These are phyloP conservation scores for Drosophila nebulosa DNA, from an alignment of 1,140 invertebrate genomes.

Conservation along the genomic window DNA sequence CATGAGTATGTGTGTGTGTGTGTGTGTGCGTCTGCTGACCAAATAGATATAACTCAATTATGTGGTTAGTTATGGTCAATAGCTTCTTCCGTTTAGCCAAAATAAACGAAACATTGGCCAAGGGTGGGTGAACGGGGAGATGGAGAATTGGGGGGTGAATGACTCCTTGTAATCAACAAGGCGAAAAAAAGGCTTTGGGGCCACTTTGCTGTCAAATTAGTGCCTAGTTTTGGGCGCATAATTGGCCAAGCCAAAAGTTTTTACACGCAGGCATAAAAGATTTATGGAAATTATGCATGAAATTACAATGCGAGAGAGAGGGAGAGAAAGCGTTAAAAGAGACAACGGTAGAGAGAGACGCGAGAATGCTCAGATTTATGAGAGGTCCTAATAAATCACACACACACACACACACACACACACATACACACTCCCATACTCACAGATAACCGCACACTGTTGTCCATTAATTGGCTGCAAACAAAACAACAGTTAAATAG, in stretches of 20 bases:
- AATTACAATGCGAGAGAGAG: conserved; percentile 19
- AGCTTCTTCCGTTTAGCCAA: not conserved
- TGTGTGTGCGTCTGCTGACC: conserved; percentile 4
- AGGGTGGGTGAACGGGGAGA: no score
- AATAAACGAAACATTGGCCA: no score
- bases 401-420: conserved; percentile 11
- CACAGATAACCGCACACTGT: conserved; percentile 3
- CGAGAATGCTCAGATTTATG: conserved; percentile 52
- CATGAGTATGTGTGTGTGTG: not conserved
- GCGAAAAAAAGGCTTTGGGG: conserved; percentile 36
- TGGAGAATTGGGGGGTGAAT: conserved; percentile 12
- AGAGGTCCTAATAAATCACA: conserved; percentile 62
- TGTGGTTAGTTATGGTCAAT: conserved; percentile 39
- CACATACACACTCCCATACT: not conserved
- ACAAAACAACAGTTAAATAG: conserved; percentile 48
- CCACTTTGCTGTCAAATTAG: conserved; percentile 73
- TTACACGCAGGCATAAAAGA: conserved; percentile 69
- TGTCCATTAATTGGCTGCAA: conserved; percentile 71
- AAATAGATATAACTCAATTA: conserved; percentile 58
- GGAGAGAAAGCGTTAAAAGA: not conserved
- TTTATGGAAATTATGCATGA: conserved; percentile 78
- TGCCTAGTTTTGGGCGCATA: conserved; percentile 66
- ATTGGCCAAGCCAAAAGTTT: conserved; percentile 62
- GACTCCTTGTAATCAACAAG: conserved; percentile 6
- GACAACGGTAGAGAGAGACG: not conserved